A percentile compares a stretch with the other conserved stretches of the same genome.
Evolutionary conservation across 2,113 vertebrate species (phyloP).

Genomic region (Oplegnathus fasciatus): DNA sequence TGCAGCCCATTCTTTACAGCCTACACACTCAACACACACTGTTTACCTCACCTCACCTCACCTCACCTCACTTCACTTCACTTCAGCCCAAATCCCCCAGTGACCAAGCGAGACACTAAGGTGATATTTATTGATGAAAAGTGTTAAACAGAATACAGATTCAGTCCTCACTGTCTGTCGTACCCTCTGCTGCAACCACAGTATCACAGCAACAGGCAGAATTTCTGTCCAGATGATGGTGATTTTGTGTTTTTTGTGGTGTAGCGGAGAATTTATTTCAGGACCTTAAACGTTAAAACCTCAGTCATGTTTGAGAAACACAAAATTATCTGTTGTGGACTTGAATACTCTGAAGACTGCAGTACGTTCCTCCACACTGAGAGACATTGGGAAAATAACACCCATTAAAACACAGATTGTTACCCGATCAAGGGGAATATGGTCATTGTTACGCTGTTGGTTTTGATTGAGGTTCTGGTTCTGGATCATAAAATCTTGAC

Average conservation of each 20-base stretch:
- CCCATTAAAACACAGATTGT: not conserved
- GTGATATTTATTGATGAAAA: slow-evolving; percentile 14
- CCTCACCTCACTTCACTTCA: not conserved
- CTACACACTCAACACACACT: not conserved
- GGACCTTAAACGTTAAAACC: not conserved
- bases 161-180: not conserved
- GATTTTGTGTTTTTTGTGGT: not conserved
- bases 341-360: not conserved
- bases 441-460: not conserved
- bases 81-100: slow-evolving; percentile 15
- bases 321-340: not conserved
- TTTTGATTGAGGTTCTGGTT: not conserved
- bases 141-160: slow-evolving; percentile 8
- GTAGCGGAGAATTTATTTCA: not conserved
- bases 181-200: not conserved
- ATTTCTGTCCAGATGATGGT: not conserved
- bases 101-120: not conserved
- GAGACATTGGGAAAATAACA: not conserved
- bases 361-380: not conserved
- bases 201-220: not conserved
- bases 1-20: slow-evolving; percentile 17
- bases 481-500: not conserved
- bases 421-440: not conserved
- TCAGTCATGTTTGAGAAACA: not conserved
- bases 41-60: not conserved